Evolutionary conservation across 2,113 vertebrate genomes (phyloP).

Genomic region (Sialia sialis): DNA sequence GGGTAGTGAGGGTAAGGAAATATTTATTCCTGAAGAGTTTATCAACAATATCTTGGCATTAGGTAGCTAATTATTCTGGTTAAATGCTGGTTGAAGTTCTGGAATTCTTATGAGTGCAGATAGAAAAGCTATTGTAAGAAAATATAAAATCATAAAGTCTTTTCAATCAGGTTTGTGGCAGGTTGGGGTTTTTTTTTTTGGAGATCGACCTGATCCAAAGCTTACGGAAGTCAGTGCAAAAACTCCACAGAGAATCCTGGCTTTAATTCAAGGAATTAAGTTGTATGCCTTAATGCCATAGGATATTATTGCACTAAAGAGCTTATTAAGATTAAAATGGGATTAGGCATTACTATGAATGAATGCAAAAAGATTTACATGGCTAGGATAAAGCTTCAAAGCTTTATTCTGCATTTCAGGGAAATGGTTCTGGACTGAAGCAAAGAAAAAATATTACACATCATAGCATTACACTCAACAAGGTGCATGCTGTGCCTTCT

Average conservation of each 20-base stretch:
- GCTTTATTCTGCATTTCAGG: background rate
- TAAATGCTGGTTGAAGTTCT: background rate
- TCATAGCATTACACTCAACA: background rate
- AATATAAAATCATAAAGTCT: background rate
- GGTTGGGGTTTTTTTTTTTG: background rate
- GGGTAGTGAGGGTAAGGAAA: background rate
- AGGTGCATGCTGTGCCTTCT: background rate
- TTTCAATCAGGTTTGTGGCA: background rate
- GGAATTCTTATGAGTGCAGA: background rate
- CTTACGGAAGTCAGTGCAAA: background rate
- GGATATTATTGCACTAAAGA: slow-evolving; percentile 30
- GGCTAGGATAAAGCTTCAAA: background rate
- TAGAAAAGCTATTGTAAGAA: background rate
- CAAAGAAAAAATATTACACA: background rate
- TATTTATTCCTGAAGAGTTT: background rate
- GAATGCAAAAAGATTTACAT: background rate
- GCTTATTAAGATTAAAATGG: slow-evolving; percentile 50
- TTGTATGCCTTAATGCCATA: background rate
- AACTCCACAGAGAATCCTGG: background rate
- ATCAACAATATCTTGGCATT: background rate
- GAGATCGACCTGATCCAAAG: background rate
- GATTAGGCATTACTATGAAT: slow-evolving; percentile 25
- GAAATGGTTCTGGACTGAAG: background rate
- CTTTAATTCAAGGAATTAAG: slow-evolving; percentile 21
- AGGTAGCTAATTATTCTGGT: background rate